Conservation (phyloP, 2,113 vertebrate species). For the Herpetotheres cachinnans region DNA sequence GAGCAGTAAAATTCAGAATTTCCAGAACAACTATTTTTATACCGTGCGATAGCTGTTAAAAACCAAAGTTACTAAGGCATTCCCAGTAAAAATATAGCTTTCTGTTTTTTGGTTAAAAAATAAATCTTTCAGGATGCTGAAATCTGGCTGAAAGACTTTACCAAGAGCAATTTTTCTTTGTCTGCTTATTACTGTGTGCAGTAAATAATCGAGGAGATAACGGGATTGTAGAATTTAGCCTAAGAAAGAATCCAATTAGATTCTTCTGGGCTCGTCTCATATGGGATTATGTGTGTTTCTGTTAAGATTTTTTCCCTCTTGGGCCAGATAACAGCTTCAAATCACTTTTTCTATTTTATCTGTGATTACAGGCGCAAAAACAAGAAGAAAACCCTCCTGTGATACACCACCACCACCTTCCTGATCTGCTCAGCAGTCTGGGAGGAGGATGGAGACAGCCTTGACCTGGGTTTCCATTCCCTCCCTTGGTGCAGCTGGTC, state of each 20-base stretch:
- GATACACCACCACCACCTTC: background rate
- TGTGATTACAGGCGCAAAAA: background rate
- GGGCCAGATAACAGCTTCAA: background rate
- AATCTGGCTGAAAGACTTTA: background rate
- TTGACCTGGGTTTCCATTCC: background rate
- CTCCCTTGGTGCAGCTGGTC: background rate
- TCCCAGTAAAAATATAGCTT: background rate
- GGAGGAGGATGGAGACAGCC: background rate
- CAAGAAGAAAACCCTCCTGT: background rate
- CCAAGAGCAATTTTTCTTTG: background rate
- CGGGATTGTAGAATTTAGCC: background rate
- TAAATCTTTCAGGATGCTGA: background rate
- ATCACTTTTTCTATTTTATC: background rate
- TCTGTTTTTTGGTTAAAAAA: background rate
- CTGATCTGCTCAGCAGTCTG: background rate
- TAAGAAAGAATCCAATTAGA: background rate
- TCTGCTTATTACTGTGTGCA: background rate
- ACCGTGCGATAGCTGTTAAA: background rate
- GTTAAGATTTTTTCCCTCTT: background rate
- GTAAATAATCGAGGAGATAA: conserved; percentile 7
- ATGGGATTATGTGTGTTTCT: background rate
- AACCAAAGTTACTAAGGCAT: background rate
- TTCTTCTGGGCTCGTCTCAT: background rate
- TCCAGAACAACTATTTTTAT: background rate
- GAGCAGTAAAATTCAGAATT: background rate